Base-by-base conservation (phyloP, 2,888 invertebrate species). In the Sesia bembeciformis region DNA sequence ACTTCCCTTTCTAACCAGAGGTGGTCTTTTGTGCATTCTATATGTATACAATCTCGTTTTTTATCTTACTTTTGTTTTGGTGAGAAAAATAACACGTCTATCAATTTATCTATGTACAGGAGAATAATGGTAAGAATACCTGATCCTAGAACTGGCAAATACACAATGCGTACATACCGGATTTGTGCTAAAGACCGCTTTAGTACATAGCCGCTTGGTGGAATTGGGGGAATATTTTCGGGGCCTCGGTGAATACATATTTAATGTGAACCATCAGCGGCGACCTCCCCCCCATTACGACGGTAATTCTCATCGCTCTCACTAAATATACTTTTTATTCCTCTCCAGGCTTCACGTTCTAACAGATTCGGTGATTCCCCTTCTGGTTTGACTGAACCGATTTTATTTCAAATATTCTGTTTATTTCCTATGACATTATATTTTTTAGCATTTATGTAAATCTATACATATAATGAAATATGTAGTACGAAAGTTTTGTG, bases 301-400 rank as follows among this genome's bases (percentile, higher is more conserved):
- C 43, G 55, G 59, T 58, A 60, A 58, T 59, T 56, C 62, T 52
- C 56, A 54, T 55, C 54, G 56, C 53, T 55, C 39, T 40, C 52
- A 8, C 56, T 39, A 54, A 59, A 56, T 56, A 58, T 58, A 56
- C 56, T 61, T 62, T 62, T 63, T 62, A 53, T 59, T 56, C 54
- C 58, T 42, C 39, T 49, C 49, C 42, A 7, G 7, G 42, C 3
- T 42, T 42, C 42, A 6, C 42, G 42, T 42, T 42, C 59, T 60
- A 59, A 62, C 64, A 68, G 64, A 67, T 66, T 64, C 61, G 57
- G 60, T 58, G 58, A 61, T 62, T 64, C 61, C 56, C 56, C 53
- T 54, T 53, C 52, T 55, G 57, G 56, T 63, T 62, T 66, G 65
- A 68, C 66, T 64, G 64, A 61, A 62, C 54, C 57, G 56, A 63